Conservation (phyloP, 2,888 invertebrate genomes). For the Lepetodrilus schrolli region DNA sequence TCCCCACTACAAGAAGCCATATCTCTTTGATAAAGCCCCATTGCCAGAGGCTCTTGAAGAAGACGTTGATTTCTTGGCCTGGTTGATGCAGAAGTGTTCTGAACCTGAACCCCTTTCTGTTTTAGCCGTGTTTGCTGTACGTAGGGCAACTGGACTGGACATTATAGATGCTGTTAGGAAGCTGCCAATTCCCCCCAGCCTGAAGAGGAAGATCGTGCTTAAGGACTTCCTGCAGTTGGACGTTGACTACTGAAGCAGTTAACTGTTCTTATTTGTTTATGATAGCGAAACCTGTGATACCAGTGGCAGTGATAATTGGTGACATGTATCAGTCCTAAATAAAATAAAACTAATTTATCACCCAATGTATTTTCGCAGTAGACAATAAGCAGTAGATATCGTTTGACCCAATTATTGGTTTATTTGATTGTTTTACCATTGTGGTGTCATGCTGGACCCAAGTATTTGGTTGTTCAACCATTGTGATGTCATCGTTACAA, state of each 20-base stretch:
- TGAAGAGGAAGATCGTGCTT: neutral
- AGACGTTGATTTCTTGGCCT: neutral
- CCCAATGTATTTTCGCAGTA: too few species aligned
- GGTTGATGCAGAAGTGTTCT: neutral
- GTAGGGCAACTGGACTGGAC: neutral
- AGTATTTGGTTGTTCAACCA: too few species aligned
- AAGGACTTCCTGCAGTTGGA: neutral
- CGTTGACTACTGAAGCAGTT: neutral
- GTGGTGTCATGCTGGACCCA: too few species aligned
- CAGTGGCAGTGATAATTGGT: too few species aligned
- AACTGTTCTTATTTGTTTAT: too few species aligned
- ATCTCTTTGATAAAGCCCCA: neutral
- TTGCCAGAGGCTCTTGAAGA: neutral
- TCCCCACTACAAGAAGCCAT: neutral
- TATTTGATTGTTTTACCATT: too few species aligned
- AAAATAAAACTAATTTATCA: too few species aligned
- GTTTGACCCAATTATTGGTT: too few species aligned
- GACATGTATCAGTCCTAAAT: too few species aligned
- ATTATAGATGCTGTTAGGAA: neutral
- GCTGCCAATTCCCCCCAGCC: neutral
- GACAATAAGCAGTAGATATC: too few species aligned
- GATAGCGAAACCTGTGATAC: too few species aligned
- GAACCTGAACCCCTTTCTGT: neutral
- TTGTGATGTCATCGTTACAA: too few species aligned
- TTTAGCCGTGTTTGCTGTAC: neutral